Base-by-base conservation (phyloP, 2,113 vertebrate species). In the Rhinopomastus cyanomelas region DNA sequence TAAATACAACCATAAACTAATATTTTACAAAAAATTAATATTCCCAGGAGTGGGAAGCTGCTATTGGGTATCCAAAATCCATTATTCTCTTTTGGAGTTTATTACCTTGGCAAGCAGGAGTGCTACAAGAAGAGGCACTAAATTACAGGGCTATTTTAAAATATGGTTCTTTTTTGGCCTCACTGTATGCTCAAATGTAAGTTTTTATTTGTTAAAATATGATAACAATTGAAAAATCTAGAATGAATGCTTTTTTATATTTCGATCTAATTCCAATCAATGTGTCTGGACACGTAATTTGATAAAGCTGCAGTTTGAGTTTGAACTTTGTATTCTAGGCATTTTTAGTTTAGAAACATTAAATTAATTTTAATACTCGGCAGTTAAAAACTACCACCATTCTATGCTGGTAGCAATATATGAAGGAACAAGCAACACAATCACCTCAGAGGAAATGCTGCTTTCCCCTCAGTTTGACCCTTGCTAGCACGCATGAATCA, bases 391-490 rank as follows among this genome's bases (percentile, higher is more conserved):
- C 66, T 93, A 66, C 49, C 69, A 86, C 51, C 39, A 60, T n/a
- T 87, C 66, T 84, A 21, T 39, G 19, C 44, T 71, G 17, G 56
- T 85, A 89, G 68, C 2, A 9, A 52, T 68, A 61, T 44, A 93
- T 61, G 83, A 78, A 88, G 22, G 65, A 60, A 71, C 16, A 22
- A 92, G 72, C 81, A 81, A 66, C 32, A 85, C 78, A 95, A 82
- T 76, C 89, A 87, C 66, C 85, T 75, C 66, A 94, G 77, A 91
- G 71, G 66, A 94, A 92, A 88, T 80, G 59, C 68, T 81, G 77
- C 34, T 87, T 79, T 95, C 67, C 66, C 88, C 81, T 94, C 92
- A 57, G 72, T 93, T 88, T 92, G 91, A 94, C 87, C 82, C 85
- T 96, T 85, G 61, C 69, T 92, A 77, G 46, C 44, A 72, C 51